Percentiles rank a stretch among this genome's conserved stretches.
phyloP scores from a whole-genome alignment of 1,140 invertebrate species.

The Drosophila guanche region DNA sequence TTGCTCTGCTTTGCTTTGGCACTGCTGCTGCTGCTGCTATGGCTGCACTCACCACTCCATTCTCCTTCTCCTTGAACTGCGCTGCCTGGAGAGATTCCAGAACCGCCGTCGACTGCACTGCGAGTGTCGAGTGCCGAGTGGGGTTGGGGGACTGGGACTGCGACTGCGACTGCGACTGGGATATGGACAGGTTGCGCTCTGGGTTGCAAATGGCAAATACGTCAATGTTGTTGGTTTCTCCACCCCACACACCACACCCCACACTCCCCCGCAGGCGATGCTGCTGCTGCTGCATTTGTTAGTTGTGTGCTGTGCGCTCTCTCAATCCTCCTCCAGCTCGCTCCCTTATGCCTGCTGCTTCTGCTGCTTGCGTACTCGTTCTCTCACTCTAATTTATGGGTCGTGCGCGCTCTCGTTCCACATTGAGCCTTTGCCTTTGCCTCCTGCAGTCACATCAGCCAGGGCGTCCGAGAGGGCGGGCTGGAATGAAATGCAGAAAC shows the following conservation, averaged over 20 bases:
- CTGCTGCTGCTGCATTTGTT: conserved; percentile 18
- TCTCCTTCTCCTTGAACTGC: conserved; percentile 33
- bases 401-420: conserved; percentile 66
- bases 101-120: conserved; percentile 34
- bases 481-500: conserved; percentile 10
- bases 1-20: conserved; percentile 30
- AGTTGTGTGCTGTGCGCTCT: conserved; percentile 13
- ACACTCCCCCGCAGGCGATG: conserved; percentile 6
- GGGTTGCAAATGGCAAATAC: conserved; percentile 73
- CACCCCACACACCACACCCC: conserved; percentile 7
- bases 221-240: conserved; percentile 56
- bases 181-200: conserved; percentile 31
- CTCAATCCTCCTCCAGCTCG: conserved; percentile 21
- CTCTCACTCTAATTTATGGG: conserved; percentile 75
- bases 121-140: conserved; percentile 33
- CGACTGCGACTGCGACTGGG: not conserved
- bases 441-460: conserved; percentile 38
- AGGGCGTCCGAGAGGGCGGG: not conserved
- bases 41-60: conserved; percentile 15
- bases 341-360: conserved; percentile 8
- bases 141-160: not conserved
- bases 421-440: conserved; percentile 50
- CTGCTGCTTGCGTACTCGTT: conserved; percentile 14
- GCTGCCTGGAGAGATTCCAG: conserved; percentile 1
- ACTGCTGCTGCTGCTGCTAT: conserved; percentile 48